Percentiles rank a stretch among this genome's conserved stretches.
These are phyloP conservation scores for Ptyas mucosa DNA, from an alignment of 2,113 vertebrate genomes.

Conservation along the genomic window DNA sequence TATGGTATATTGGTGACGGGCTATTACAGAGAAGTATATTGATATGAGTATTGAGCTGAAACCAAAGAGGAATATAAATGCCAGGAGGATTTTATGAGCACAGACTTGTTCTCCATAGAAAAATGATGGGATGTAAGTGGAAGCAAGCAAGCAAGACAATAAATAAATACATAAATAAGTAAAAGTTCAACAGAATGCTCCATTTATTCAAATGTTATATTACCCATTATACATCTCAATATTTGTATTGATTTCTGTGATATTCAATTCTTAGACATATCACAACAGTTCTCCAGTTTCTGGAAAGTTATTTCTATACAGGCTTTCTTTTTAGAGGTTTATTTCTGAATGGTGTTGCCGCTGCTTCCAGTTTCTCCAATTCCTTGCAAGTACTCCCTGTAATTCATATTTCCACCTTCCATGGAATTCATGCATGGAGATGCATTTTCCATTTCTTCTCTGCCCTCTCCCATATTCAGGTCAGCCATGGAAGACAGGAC, in stretches of 20 bases:
- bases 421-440: not conserved
- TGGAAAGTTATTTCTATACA: not conserved
- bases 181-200: not conserved
- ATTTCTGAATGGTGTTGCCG: not conserved
- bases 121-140: not conserved
- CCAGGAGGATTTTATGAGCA: not conserved
- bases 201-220: not conserved
- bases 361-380: not conserved
- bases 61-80: not conserved
- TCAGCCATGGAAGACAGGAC: not conserved
- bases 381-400: not conserved
- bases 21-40: not conserved
- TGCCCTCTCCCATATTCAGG: not conserved
- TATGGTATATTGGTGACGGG: not conserved
- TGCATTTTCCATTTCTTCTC: not conserved
- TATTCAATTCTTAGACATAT: not conserved
- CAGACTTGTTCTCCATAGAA: not conserved
- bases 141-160: not conserved
- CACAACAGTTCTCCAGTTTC: not conserved
- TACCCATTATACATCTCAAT: not conserved
- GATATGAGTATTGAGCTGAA: not conserved
- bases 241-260: not conserved
- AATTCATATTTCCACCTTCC: not conserved
- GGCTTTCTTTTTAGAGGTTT: not conserved
- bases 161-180: not conserved